A percentile compares a stretch with the other conserved stretches of the same genome.
Evolutionary conservation across 2,797 vertebrate species (phyloP).

Genomic region (Masticophis lateralis): DNA sequence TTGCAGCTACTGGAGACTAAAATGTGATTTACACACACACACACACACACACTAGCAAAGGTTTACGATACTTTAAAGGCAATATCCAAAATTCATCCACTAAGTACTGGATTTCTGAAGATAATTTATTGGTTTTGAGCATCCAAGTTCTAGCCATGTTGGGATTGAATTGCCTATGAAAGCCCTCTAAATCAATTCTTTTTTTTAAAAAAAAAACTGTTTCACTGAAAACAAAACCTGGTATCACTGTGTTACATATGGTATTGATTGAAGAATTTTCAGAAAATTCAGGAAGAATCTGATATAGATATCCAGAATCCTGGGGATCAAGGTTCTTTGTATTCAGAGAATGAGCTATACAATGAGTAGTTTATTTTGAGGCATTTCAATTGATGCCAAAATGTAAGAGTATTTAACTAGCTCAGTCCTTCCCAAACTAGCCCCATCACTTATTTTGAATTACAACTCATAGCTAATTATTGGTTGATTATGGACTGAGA

Average conservation of each 20-base stretch:
- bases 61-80: not conserved
- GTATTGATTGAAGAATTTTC: not conserved
- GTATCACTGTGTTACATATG: not conserved
- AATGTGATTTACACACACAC: not conserved
- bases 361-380: not conserved
- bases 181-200: not conserved
- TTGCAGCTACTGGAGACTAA: not conserved
- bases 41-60: not conserved
- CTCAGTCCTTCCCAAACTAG: not conserved
- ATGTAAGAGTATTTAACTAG: not conserved
- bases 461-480: not conserved
- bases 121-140: not conserved
- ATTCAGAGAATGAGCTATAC: not conserved
- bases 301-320: not conserved
- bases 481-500: not conserved
- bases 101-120: not conserved
- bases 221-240: not conserved
- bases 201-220: not conserved
- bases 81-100: not conserved
- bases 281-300: not conserved
- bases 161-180: not conserved
- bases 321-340: not conserved
- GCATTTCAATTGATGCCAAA: not conserved
- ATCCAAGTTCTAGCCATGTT: not conserved
- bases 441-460: not conserved